Evolutionary conservation across 2,797 vertebrate genomes (phyloP), one percentile per base, ranked within the genome.

Genomic region (Rhincodon typus): DNA sequence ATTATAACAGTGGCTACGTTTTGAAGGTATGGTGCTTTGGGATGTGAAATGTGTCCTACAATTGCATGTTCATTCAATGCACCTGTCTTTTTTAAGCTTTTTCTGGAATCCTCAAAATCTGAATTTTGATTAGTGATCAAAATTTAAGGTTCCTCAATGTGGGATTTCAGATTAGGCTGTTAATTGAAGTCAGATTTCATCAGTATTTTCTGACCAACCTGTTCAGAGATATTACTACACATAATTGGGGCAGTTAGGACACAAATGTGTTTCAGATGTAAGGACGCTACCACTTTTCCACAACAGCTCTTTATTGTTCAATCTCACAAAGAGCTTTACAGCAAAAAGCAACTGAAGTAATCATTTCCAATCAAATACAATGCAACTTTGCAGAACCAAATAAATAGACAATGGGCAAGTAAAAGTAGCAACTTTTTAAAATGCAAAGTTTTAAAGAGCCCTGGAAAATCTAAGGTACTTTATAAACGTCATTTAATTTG

Each of bases 141-240:
- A 42, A 42, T 38, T 4, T 38, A 82, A 38, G n/a, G 15, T 38
- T 38, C n/a, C 77, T 42, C 21, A 2, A 7, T 46, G 82, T 84
- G 82, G 21, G 21, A 84, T 84, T 42, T 38, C 0, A 23, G 23
- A 21, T 84, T 46, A 46, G 82, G 46, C 6, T 46, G 79, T 82
- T 84, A 84, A 84, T 19, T 84, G 79, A 84, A 84, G 79, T 84
- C 79, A 82, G 17, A 82, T 82, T 82, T 82, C 42, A 42, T 82
- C 15, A 82, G 77, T 1, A 62, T 13, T 62, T 62, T 62, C 12
- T 62, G 12, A 62, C 12, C 57, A 62, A 62, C 57, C 57, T 62
- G 10, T 62, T 62, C 57, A 62, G 57, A 62, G 57, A 62, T 8
- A 62, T 62, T 62, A 62, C 1, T 13, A 62, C 12, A 12, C 57